A percentile compares a stretch with the other conserved stretches of the same genome.
Conservation (phyloP, 2,888 invertebrate species). For the Epicampocera succincta region DNA sequence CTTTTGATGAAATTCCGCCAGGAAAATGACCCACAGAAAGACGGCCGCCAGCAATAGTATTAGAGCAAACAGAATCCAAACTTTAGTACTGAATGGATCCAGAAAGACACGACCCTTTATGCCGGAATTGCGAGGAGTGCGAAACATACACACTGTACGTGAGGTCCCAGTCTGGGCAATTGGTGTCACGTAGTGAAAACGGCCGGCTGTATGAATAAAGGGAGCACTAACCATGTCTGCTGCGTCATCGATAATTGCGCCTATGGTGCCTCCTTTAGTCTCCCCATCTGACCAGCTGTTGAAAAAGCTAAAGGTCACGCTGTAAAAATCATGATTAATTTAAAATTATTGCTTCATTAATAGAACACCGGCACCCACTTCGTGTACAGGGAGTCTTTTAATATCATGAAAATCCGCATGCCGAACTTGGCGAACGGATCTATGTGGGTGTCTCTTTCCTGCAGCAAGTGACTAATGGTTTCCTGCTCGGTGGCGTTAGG, state of each 20-base stretch:
- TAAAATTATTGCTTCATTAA: background rate
- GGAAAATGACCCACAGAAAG: conserved; percentile 79
- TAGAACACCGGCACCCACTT: conserved; percentile 71
- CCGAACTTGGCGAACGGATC: conserved; percentile 76
- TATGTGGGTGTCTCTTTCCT: conserved; percentile 71
- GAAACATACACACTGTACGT: conserved; percentile 83
- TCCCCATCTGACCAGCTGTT: conserved; percentile 75
- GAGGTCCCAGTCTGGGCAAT: conserved; percentile 73
- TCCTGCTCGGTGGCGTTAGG: conserved; percentile 70
- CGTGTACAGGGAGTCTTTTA: conserved; percentile 75
- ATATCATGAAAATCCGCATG: conserved; percentile 70
- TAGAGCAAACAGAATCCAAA: conserved; percentile 83
- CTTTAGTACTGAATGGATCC: conserved; percentile 83
- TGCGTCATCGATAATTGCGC: conserved; percentile 73
- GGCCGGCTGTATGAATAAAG: conserved; percentile 70
- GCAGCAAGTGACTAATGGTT: conserved; percentile 72
- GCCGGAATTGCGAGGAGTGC: conserved; percentile 83
- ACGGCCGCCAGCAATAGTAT: conserved; percentile 78
- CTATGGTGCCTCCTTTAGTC: conserved; percentile 76
- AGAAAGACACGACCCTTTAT: conserved; percentile 84
- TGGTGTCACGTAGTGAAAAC: conserved; percentile 70
- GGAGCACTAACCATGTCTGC: conserved; percentile 74
- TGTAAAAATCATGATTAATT: conserved; percentile 42
- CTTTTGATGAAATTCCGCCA: conserved; percentile 74
- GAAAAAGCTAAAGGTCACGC: conserved; percentile 70